Evolutionary conservation across 2,888 invertebrate species (phyloP).

Genomic region (Trichopoda pennipes): DNA sequence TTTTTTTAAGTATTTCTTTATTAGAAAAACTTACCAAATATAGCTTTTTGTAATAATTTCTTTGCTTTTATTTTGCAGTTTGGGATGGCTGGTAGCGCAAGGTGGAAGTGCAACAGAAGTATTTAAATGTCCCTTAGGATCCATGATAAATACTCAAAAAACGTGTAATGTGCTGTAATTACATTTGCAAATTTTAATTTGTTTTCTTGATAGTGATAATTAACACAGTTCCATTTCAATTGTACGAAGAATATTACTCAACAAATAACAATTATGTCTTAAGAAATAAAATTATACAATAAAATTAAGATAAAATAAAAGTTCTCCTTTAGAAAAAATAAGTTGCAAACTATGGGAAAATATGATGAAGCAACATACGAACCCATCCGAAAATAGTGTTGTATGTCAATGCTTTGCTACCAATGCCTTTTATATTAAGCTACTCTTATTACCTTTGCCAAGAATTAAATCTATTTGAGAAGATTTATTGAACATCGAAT

Average conservation of each 20-base stretch:
- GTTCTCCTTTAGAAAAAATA: no score
- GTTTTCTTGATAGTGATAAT: background rate
- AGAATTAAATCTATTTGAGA: no score
- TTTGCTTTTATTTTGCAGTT: slow-evolving; percentile 70
- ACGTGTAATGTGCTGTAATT: slow-evolving; percentile 81
- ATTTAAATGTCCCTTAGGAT: slow-evolving; percentile 80
- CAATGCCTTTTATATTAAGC: no score
- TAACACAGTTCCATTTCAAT: background rate
- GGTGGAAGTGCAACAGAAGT: slow-evolving; percentile 81
- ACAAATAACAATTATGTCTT: background rate
- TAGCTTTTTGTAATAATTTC: background rate
- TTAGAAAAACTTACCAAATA: no score
- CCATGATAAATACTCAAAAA: slow-evolving; percentile 80
- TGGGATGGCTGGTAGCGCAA: slow-evolving; percentile 81
- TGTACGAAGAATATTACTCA: background rate
- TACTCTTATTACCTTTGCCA: no score
- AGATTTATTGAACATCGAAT: no score
- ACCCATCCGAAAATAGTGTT: no score
- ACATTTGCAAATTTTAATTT: background rate
- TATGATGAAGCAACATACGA: no score
- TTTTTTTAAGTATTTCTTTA: no score
- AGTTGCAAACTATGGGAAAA: no score
- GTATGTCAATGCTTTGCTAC: no score
- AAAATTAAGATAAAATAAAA: no score
- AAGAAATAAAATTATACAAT: background rate